phyloP scores from a whole-genome alignment of 2,113 vertebrate species.

The Propithecus coquereli region DNA sequence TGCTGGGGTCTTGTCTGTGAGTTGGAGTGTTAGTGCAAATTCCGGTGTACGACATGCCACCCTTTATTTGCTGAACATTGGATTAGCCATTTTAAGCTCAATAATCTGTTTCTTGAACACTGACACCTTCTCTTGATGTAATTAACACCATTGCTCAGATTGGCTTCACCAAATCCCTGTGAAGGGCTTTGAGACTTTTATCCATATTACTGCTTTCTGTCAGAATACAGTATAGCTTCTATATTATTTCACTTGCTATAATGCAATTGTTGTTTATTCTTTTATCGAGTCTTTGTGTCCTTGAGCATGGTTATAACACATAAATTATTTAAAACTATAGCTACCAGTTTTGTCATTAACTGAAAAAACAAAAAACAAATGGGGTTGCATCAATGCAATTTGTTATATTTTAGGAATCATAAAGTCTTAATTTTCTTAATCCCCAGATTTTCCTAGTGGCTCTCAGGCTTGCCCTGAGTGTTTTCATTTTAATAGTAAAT shows the following conservation, averaged over 20 bases:
- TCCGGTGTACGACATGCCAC: not conserved
- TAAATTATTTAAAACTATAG: not conserved
- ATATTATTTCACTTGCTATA: not conserved
- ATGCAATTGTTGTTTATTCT: not conserved
- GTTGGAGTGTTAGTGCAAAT: not conserved
- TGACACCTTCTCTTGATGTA: not conserved
- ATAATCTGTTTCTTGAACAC: not conserved
- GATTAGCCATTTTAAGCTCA: not conserved
- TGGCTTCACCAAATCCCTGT: not conserved
- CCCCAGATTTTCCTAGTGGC: not conserved
- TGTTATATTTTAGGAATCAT: not conserved
- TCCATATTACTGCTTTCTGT: not conserved
- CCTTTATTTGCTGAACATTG: not conserved
- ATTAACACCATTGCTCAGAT: not conserved
- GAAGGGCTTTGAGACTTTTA: not conserved
- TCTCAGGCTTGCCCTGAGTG: not conserved
- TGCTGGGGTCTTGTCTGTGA: not conserved
- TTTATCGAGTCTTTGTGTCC: not conserved
- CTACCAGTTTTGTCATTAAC: not conserved
- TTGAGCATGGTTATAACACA: not conserved
- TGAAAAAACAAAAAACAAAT: not conserved
- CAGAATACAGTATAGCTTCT: not conserved
- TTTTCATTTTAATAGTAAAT: not conserved
- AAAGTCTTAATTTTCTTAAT: not conserved
- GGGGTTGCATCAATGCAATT: not conserved